Evolutionary conservation across 2,888 invertebrate genomes (phyloP).

Genomic region (Tachystola acroxantha): DNA sequence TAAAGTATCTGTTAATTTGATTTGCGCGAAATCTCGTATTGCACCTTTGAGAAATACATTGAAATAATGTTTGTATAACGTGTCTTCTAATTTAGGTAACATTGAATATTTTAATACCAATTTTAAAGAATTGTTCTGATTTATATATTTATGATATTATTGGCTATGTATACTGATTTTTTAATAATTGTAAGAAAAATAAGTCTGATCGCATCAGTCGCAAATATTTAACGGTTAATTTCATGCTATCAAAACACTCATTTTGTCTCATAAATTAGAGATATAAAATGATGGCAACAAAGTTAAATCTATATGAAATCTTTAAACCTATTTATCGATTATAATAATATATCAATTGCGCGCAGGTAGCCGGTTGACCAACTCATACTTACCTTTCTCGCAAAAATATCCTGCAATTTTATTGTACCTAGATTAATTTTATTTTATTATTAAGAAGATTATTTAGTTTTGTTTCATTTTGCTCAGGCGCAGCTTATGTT

Average conservation of each 20-base stretch:
- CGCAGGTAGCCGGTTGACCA: not conserved
- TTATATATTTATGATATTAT: not conserved
- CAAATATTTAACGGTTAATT: not conserved
- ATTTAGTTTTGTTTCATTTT: constrained; percentile 9
- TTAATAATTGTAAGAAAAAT: not conserved
- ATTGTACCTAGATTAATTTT: constrained; percentile 6
- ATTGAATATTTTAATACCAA: not conserved
- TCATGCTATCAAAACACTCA: not conserved
- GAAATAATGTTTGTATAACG: not conserved
- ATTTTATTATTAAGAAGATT: constrained; percentile 8
- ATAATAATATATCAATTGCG: not conserved
- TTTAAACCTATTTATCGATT: not conserved
- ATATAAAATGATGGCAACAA: not conserved
- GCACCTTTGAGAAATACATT: constrained; percentile 1
- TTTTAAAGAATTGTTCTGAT: not conserved
- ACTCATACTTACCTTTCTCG: not conserved
- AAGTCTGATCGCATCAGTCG: too few relatives aligned
- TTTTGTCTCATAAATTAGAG: not conserved
- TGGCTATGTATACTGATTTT: not conserved
- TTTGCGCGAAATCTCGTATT: constrained; percentile 13
- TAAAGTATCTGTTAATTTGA: too few relatives aligned
- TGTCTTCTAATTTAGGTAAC: not conserved
- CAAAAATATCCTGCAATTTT: constrained; percentile 8
- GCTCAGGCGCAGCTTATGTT: too few relatives aligned
- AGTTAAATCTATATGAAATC: not conserved